These are phyloP conservation scores for Drosophila sucinea DNA, from an alignment of 1,140 invertebrate species.

Conservation along the genomic window DNA sequence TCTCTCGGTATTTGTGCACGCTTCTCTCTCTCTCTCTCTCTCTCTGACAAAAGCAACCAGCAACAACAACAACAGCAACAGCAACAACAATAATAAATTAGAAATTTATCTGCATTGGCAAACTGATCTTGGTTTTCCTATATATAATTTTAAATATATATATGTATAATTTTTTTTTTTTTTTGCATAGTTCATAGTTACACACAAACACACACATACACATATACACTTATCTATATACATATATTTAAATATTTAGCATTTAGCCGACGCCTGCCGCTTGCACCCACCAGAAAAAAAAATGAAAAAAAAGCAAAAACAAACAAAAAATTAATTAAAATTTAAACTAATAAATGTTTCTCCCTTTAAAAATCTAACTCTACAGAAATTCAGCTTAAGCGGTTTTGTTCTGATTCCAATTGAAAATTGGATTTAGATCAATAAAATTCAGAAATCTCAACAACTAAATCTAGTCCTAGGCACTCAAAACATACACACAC, in stretches of 20 bases:
- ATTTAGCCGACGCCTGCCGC: slow-evolving; percentile 50
- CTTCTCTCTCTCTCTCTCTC: slow-evolving; percentile 35
- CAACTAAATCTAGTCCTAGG: neutral
- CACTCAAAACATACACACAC: slow-evolving; percentile 26
- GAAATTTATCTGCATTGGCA: slow-evolving; percentile 53
- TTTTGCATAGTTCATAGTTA: slow-evolving; percentile 72
- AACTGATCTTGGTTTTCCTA: slow-evolving; percentile 25
- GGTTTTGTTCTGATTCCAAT: slow-evolving; percentile 4
- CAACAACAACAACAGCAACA: slow-evolving; percentile 30
- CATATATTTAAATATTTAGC: slow-evolving; percentile 22
- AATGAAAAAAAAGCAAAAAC: slow-evolving; percentile 23
- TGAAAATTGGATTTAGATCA: neutral
- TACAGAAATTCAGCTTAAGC: slow-evolving; percentile 19
- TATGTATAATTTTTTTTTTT: slow-evolving; percentile 38
- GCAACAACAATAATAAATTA: slow-evolving; percentile 38
- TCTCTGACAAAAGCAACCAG: slow-evolving; percentile 37
- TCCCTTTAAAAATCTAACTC: slow-evolving; percentile 5
- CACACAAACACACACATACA: slow-evolving; percentile 19
- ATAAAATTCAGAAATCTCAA: neutral
- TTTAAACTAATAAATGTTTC: slow-evolving; percentile 13
- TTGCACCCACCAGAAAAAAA: slow-evolving; percentile 43
- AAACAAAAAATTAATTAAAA: neutral
- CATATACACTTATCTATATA: slow-evolving; percentile 28
- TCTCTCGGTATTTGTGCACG: slow-evolving; percentile 72
- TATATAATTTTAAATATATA: slow-evolving; percentile 1